These are phyloP conservation scores for Hylia prasina DNA, from an alignment of 2,113 vertebrate species.

Conservation along the genomic window DNA sequence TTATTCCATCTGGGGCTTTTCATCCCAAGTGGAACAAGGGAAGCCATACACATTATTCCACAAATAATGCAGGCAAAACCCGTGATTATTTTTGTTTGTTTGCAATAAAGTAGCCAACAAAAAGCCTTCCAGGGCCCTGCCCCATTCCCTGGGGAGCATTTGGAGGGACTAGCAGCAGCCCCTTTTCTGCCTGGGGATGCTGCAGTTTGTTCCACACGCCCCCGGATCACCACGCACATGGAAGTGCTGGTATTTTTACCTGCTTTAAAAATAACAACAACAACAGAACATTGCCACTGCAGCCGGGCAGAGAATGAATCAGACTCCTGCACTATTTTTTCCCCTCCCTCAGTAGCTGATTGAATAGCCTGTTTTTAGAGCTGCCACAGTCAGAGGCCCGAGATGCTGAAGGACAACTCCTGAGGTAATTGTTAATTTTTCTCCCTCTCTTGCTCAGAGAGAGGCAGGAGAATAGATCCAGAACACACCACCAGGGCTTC, in stretches of 20 bases:
- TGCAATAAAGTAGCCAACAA: not conserved
- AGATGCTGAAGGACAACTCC: not conserved
- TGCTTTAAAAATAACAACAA: constrained; percentile 64
- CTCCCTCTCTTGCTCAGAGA: not conserved
- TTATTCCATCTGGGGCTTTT: not conserved
- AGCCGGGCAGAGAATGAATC: constrained; percentile 49
- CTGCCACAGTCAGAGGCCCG: not conserved
- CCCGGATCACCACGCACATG: constrained; percentile 2
- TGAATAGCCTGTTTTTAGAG: constrained; percentile 24
- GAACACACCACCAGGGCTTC: not conserved
- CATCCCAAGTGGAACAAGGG: not conserved
- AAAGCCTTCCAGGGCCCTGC: not conserved
- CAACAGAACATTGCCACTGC: constrained; percentile 5
- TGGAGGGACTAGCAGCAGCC: not conserved
- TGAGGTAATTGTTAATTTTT: not conserved
- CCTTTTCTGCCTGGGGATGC: not conserved
- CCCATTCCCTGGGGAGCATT: not conserved
- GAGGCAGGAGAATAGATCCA: not conserved
- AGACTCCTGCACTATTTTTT: constrained; percentile 20
- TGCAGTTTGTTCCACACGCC: not conserved
- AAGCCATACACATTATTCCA: not conserved
- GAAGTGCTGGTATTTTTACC: constrained; percentile 55
- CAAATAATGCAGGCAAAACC: not conserved
- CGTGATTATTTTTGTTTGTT: not conserved
- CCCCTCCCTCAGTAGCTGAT: not conserved